Conservation (phyloP, 2,888 invertebrate genomes). For the Andrena minutula region DNA sequence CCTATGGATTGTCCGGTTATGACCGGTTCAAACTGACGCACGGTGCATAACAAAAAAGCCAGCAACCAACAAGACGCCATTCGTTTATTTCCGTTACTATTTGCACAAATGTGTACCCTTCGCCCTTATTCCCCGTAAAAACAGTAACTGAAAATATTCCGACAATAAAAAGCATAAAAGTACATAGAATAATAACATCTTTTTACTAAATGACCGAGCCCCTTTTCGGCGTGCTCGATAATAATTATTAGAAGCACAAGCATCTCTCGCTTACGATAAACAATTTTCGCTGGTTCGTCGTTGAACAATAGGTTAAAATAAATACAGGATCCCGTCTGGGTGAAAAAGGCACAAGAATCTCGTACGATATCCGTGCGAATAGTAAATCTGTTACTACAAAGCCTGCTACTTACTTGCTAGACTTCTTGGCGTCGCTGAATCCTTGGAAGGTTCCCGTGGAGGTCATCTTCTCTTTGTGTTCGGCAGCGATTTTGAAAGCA, state of each 20-base stretch:
- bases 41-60: constrained; percentile 61
- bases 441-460: constrained; percentile 88
- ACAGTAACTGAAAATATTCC: neutral
- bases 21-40: constrained; percentile 74
- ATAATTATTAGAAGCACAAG: neutral
- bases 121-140: neutral
- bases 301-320: constrained; percentile 11
- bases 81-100: constrained; percentile 33
- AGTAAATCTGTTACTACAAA: constrained; percentile 19
- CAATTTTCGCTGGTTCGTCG: neutral
- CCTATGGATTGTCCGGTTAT: constrained; percentile 73
- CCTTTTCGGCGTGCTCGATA: neutral
- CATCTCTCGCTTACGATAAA: neutral
- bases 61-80: constrained; percentile 48
- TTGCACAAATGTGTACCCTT: constrained; percentile 1
- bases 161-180: neutral
- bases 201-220: neutral
- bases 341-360: constrained; percentile 25
- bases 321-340: constrained; percentile 28
- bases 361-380: constrained; percentile 28
- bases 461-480: constrained; percentile 85
- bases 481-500: neutral
- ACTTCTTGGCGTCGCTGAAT: constrained; percentile 87
- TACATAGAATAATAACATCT: constrained; percentile 12
- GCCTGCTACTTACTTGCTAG: constrained; percentile 87